Evolutionary conservation across 2,888 invertebrate species (phyloP), one percentile per base, ranked within the genome.

Genomic region (Hartigia nigra): DNA sequence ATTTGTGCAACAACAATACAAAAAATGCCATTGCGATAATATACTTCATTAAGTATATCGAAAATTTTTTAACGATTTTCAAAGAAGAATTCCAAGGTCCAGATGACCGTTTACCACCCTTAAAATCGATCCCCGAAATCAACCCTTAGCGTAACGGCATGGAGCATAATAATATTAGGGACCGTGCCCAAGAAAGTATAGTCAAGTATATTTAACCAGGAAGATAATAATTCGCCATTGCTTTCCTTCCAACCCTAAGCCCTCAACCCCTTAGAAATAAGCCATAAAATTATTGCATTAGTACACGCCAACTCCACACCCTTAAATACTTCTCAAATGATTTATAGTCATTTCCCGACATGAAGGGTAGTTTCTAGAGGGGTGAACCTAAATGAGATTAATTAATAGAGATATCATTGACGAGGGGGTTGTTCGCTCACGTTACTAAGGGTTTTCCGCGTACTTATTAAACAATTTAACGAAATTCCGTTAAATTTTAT

Each of bases 321-420:
- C 55, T 55, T 55, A 55, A 55, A 55, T 55, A 55, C 23, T 23
- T 23, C 23, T 55, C 9, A 55, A 55, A 55, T 55, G 55, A 55
- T 55, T 72, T 72, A 31, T 31, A 72, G 72, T 14, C 31, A 9
- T 72, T 31, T 31, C 12, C 31, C 31, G 72, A 31, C 74, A 39
- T 70, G n/a, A n/a, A 12, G 70, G 72, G 39, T 77, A 12, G 70
- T 72, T 23, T 55, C 12, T 34, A 74, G 31, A 39, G 23, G 14
- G 31, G 72, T 34, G 72, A 72, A 75, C 77, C 74, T 77, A 78
- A 78, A 78, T 78, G 76, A 78, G 78, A 78, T 78, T 78, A 78
- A 78, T 78, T 76, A 76, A 76, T 75, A 76, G 78, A 34, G 70
- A 78, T 76, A 78, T 78, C 72, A 34, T 55, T 55, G 23, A 55